Conservation (phyloP, 2,888 invertebrate species). For the Tuta absoluta region DNA sequence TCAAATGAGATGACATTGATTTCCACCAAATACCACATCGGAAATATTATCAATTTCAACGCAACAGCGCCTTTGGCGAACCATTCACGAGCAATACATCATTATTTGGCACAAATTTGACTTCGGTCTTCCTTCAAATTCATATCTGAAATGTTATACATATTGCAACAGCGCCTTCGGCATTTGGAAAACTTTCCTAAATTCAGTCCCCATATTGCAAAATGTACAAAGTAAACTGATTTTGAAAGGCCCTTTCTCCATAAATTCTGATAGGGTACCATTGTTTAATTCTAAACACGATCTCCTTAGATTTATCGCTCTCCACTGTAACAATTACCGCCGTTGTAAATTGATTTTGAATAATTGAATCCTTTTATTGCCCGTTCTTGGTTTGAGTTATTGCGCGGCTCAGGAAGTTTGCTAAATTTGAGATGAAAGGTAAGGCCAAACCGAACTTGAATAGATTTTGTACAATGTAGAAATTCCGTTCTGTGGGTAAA, state of each 20-base stretch:
- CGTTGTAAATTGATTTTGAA: constrained; percentile 60
- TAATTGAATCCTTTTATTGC: constrained; percentile 61
- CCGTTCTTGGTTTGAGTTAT: constrained; percentile 37
- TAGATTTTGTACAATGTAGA: not conserved
- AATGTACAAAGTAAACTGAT: constrained; percentile 30
- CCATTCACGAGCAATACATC: no score
- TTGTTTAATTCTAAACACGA: constrained; percentile 61
- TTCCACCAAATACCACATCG: no score
- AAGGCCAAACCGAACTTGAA: not conserved
- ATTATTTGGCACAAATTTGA: not conserved
- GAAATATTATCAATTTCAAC: no score
- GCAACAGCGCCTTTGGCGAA: no score
- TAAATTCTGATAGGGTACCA: constrained; percentile 45
- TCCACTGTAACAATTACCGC: constrained; percentile 56
- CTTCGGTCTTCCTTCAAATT: not conserved
- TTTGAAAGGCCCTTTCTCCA: constrained; percentile 40
- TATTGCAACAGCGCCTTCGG: not conserved
- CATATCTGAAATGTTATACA: not conserved
- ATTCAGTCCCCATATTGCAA: constrained; percentile 19
- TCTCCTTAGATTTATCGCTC: constrained; percentile 52
- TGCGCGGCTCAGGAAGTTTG: constrained; percentile 16
- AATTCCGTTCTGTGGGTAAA: not conserved
- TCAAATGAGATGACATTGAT: no score
- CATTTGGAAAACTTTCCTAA: constrained; percentile 23
- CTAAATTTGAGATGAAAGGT: constrained; percentile 2